These are phyloP conservation scores for Hestina assimilis DNA, from an alignment of 1,140 invertebrate genomes.

Conservation along the genomic window DNA sequence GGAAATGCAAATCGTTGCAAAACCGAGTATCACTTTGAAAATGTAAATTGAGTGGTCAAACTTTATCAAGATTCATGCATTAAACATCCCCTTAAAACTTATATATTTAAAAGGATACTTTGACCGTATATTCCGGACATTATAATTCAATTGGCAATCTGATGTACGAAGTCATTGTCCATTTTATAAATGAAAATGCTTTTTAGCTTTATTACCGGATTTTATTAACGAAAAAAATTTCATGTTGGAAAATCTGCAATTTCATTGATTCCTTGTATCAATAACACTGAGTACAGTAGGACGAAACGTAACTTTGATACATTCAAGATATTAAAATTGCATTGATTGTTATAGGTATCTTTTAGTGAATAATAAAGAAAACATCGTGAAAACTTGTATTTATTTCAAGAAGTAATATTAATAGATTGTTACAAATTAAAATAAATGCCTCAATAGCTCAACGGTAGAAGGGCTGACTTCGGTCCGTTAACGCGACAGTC, in stretches of 20 bases:
- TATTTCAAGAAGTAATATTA: background rate
- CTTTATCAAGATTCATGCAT: constrained; percentile 62
- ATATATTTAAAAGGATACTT: constrained; percentile 49
- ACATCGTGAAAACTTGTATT: too few species aligned
- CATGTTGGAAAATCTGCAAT: background rate
- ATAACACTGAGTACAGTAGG: background rate
- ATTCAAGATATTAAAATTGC: too few species aligned
- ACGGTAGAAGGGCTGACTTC: too few species aligned
- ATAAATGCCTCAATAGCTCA: too few species aligned
- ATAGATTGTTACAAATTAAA: background rate
- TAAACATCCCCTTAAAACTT: constrained; percentile 62
- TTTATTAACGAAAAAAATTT: background rate
- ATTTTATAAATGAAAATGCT: background rate
- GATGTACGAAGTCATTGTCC: constrained; percentile 10
- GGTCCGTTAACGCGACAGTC: too few species aligned
- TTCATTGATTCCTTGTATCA: background rate
- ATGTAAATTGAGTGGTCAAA: constrained; percentile 71
- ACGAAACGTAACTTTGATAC: too few species aligned
- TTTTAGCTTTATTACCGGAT: background rate
- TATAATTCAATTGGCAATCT: constrained; percentile 62
- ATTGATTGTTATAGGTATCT: too few species aligned
- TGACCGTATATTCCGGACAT: constrained; percentile 40
- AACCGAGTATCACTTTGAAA: constrained; percentile 56
- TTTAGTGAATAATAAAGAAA: too few species aligned
- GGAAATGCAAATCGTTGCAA: constrained; percentile 57